Evolutionary conservation across 1,140 invertebrate genomes (phyloP).

Genomic region (Brachionus koreanus): DNA sequence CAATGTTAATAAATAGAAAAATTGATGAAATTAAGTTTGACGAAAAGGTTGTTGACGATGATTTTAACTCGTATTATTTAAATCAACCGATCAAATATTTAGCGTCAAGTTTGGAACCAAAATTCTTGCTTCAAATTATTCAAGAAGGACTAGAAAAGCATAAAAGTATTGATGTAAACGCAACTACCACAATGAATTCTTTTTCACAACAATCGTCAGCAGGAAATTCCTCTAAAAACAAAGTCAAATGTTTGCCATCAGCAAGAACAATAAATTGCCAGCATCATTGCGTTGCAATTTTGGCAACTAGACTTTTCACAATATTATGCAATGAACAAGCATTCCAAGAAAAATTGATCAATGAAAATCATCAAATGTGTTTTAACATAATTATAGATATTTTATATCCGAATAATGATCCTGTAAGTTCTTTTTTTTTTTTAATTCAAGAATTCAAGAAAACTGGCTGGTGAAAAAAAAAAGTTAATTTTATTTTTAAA

Average conservation of each 20-base stretch:
- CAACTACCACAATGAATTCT: slow-evolving; percentile 14
- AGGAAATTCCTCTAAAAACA: slow-evolving; percentile 43
- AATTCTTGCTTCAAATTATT: slow-evolving; percentile 15
- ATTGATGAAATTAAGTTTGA: background rate
- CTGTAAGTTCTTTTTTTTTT: slow-evolving; percentile 53
- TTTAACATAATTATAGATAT: slow-evolving; percentile 60
- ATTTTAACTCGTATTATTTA: background rate
- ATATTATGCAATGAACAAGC: slow-evolving; percentile 64
- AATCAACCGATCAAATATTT: slow-evolving; percentile 29
- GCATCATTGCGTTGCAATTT: slow-evolving; percentile 68
- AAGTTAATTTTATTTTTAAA: background rate
- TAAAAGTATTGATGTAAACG: slow-evolving; percentile 27
- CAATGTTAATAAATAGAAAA: background rate
- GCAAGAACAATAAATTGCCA: slow-evolving; percentile 65
- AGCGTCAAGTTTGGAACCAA: slow-evolving; percentile 4
- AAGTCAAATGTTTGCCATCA: slow-evolving; percentile 64
- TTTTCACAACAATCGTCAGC: background rate
- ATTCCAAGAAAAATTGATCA: slow-evolving; percentile 62
- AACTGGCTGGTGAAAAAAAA: background rate
- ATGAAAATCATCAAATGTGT: slow-evolving; percentile 62
- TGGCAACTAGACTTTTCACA: slow-evolving; percentile 65
- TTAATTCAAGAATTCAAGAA: background rate
- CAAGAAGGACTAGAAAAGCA: slow-evolving; percentile 24
- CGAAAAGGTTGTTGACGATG: background rate
- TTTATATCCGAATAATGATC: slow-evolving; percentile 67